Conservation (phyloP, 2,888 invertebrate genomes). For the Caenorhabditis afra region DNA sequence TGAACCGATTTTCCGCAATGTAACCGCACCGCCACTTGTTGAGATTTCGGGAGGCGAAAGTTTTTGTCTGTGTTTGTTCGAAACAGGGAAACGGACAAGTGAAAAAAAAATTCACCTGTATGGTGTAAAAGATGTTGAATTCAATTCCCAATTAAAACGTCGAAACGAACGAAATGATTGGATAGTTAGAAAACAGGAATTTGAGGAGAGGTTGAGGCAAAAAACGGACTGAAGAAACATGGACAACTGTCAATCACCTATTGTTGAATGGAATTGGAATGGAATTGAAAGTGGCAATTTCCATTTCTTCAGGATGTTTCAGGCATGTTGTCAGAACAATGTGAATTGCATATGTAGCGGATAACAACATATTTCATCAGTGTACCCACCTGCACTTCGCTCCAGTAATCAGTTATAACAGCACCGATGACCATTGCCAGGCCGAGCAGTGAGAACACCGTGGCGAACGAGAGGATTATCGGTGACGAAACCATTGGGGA, state of each 20-base stretch:
- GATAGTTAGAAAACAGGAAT: constrained; percentile 50
- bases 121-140: constrained; percentile 37
- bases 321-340: no score
- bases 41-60: constrained; percentile 18
- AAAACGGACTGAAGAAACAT: constrained; percentile 22
- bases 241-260: constrained; percentile 41
- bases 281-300: constrained; percentile 14
- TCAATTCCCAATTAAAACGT: constrained; percentile 28
- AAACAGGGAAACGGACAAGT: constrained; percentile 39
- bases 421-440: constrained; percentile 93
- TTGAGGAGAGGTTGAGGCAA: neutral
- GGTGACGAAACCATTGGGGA: constrained; percentile 83
- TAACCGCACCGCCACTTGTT: constrained; percentile 28
- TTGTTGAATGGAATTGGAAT: constrained; percentile 24
- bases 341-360: no score
- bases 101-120: neutral
- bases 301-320: no score
- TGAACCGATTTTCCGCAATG: constrained; percentile 42
- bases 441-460: constrained; percentile 94
- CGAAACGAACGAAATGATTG: constrained; percentile 46
- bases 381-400: constrained; percentile 92
- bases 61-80: constrained; percentile 42
- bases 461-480: constrained; percentile 93
- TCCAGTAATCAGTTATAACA: constrained; percentile 97
- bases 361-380: no score